Evolutionary conservation across 2,113 vertebrate species (phyloP).

Genomic region (Brienomyrus longianalis): DNA sequence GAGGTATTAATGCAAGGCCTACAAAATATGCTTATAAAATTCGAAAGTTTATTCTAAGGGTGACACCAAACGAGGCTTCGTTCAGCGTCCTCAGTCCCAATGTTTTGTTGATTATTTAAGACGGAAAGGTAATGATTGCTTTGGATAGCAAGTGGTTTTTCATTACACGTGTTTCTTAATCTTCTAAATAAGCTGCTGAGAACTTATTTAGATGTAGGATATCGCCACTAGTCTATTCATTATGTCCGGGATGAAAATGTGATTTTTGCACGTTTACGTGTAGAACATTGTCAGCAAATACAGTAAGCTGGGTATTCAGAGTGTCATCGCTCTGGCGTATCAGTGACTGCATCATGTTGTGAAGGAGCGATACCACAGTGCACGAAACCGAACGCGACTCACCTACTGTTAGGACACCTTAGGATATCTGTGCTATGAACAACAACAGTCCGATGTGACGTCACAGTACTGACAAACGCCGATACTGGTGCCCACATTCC

Average conservation of each 20-base stretch:
- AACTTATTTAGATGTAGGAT: background rate
- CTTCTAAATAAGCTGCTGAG: background rate
- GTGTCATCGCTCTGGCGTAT: background rate
- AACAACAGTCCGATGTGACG: background rate
- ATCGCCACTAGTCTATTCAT: background rate
- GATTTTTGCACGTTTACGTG: background rate
- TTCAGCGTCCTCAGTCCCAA: background rate
- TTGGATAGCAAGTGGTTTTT: conserved; percentile 10
- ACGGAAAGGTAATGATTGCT: conserved; percentile 39
- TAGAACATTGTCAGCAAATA: background rate
- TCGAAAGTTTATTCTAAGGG: background rate
- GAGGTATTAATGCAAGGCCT: background rate
- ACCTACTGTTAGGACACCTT: background rate
- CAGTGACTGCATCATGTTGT: background rate
- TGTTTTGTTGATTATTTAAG: conserved; percentile 57
- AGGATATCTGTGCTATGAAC: background rate
- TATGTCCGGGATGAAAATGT: background rate
- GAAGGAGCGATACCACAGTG: background rate
- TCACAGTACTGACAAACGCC: background rate
- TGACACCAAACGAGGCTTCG: background rate
- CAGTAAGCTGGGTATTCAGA: background rate
- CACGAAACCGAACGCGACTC: background rate
- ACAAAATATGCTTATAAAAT: background rate
- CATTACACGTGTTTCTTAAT: conserved; percentile 40
- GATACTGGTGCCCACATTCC: background rate